phyloP scores from a whole-genome alignment of 2,113 vertebrate species.

The Tichodroma muraria region DNA sequence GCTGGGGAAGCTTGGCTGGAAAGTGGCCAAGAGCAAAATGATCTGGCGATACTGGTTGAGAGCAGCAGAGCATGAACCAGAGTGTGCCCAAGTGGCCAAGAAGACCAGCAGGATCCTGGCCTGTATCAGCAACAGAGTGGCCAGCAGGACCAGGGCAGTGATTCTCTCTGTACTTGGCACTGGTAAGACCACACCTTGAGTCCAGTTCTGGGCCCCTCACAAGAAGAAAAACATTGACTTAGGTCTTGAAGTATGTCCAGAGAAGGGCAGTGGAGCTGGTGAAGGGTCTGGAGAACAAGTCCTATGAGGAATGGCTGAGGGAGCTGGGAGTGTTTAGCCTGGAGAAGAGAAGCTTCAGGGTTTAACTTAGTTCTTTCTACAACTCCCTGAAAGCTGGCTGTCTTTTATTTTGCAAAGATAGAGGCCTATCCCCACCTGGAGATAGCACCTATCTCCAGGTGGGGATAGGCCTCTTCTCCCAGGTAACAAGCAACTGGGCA shows the following conservation, averaged over 20 bases:
- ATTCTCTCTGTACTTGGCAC: neutral
- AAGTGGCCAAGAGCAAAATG: rapidly evolving
- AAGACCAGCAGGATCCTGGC: neutral
- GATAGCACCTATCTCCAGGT: too few relatives aligned
- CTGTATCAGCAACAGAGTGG: neutral
- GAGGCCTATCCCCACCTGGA: too few relatives aligned
- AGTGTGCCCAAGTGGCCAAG: neutral
- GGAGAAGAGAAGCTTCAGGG: neutral
- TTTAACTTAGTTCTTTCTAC: neutral
- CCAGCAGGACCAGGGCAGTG: neutral
- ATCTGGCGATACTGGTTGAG: rapidly evolving
- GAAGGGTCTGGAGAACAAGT: neutral
- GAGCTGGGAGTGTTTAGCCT: neutral
- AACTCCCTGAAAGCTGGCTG: neutral
- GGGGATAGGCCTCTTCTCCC: neutral
- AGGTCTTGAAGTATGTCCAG: neutral
- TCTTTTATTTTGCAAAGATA: too few relatives aligned
- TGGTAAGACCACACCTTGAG: neutral
- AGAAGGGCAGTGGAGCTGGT: neutral
- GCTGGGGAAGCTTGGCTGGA: neutral
- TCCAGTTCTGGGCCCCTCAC: neutral
- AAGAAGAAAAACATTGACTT: neutral
- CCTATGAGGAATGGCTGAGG: rapidly evolving
- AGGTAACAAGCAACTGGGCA: neutral
- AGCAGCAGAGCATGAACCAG: neutral